Evolutionary conservation across 2,888 invertebrate genomes (phyloP).

Genomic region (Torymus tubicola): DNA sequence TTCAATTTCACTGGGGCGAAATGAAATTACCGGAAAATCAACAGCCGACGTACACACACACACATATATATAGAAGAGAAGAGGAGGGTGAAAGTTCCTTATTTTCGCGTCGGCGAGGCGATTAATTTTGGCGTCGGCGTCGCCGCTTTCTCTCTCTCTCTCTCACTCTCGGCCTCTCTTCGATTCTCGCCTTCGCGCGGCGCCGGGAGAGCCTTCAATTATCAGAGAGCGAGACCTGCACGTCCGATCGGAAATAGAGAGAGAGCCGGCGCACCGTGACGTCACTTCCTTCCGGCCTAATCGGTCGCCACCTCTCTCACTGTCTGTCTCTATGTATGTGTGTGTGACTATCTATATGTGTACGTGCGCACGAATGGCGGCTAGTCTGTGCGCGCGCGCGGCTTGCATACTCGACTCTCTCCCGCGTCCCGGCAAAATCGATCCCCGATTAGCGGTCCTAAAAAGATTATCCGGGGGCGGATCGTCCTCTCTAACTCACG

Average conservation of each 20-base stretch:
- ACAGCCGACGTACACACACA: neutral
- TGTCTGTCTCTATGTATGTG: neutral
- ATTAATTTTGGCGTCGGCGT: constrained; percentile 45
- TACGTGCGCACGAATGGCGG: neutral
- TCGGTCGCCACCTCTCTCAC: neutral
- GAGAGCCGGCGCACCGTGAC: constrained; percentile 58
- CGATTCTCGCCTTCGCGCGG: neutral
- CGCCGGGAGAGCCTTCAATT: constrained; percentile 57
- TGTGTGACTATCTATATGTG: neutral
- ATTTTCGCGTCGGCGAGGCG: constrained; percentile 26
- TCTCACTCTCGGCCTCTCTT: constrained; percentile 27
- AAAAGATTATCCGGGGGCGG: constrained; percentile 57
- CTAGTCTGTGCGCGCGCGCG: no score
- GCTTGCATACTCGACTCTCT: no score
- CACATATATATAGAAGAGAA: neutral
- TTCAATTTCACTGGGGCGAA: constrained; percentile 36
- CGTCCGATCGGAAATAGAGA: constrained; percentile 60
- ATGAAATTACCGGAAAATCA: constrained; percentile 47
- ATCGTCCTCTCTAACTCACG: constrained; percentile 25
- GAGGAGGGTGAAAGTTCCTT: constrained; percentile 31
- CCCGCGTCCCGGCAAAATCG: constrained; percentile 44
- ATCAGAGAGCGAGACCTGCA: constrained; percentile 56
- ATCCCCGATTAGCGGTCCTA: constrained; percentile 60
- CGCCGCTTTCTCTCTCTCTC: constrained; percentile 1
- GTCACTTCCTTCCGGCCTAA: constrained; percentile 59